These are phyloP conservation scores for Rhynchopsitta pachyrhyncha DNA, from an alignment of 2,113 vertebrate genomes.

Conservation along the genomic window DNA sequence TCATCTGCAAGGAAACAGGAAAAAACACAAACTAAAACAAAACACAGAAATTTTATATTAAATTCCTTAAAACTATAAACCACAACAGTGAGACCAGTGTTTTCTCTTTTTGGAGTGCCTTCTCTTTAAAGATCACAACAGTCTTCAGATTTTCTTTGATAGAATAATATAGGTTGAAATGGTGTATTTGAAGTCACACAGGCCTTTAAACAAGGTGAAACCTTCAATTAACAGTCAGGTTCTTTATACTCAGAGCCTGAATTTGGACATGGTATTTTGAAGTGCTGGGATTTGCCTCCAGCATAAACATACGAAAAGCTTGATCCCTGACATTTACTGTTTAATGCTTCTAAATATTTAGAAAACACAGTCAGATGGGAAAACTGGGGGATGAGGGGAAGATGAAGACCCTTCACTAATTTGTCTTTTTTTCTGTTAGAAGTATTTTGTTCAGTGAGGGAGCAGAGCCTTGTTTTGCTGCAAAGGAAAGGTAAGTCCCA, in stretches of 20 bases:
- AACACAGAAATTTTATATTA: neutral
- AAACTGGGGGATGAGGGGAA: neutral
- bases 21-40: neutral
- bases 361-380: neutral
- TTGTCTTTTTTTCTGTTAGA: neutral
- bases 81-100: no score
- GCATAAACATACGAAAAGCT: neutral
- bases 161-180: neutral
- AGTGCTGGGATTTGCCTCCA: neutral
- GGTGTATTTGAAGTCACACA: neutral
- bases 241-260: neutral
- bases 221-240: neutral
- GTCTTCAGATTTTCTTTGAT: neutral
- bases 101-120: neutral
- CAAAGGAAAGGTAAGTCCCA: neutral
- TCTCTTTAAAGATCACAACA: neutral
- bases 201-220: neutral
- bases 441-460: rapidly evolving
- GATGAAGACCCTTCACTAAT: rapidly evolving
- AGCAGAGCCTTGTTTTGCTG: neutral
- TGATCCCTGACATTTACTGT: neutral
- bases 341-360: neutral
- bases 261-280: neutral
- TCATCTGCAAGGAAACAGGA: neutral
- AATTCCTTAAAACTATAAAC: neutral